Percentiles rank a stretch among this genome's conserved stretches.
phyloP scores from a whole-genome alignment of 1,140 invertebrate genomes.

The Scaptomyza hsui region DNA sequence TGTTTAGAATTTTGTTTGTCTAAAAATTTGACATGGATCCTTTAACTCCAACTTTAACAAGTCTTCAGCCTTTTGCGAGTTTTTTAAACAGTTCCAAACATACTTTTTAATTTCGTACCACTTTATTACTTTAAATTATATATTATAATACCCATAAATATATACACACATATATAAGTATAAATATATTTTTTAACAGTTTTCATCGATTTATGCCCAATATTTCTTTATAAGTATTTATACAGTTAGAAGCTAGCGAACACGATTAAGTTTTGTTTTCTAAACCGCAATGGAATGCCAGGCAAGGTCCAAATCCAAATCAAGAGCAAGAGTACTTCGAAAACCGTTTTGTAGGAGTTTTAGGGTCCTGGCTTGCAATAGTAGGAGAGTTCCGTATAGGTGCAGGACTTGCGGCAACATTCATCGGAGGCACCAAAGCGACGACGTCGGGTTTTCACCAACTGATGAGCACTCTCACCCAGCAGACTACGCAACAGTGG shows the following conservation, averaged over 20 bases:
- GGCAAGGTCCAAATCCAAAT: neutral
- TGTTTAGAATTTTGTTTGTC: too few relatives aligned
- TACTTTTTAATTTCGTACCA: too few relatives aligned
- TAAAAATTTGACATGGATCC: too few relatives aligned
- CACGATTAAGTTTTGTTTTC: neutral
- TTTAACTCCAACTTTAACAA: too few relatives aligned
- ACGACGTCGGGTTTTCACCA: conserved; percentile 19
- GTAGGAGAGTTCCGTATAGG: neutral
- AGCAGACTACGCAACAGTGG: conserved; percentile 10
- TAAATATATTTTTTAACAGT: neutral
- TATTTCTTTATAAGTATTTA: neutral
- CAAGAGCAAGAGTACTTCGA: neutral
- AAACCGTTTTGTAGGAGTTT: neutral
- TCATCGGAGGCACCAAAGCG: conserved; percentile 20
- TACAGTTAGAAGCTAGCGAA: conserved; percentile 5
- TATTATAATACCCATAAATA: neutral
- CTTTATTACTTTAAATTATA: too few relatives aligned
- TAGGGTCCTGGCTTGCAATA: conserved; percentile 6
- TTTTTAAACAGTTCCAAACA: too few relatives aligned
- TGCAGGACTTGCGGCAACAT: conserved; percentile 13
- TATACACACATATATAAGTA: neutral
- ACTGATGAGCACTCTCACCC: conserved; percentile 20
- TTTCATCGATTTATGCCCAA: neutral
- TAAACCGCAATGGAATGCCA: neutral
- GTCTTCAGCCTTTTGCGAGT: too few relatives aligned